phyloP scores from a whole-genome alignment of 2,113 vertebrate genomes.

The Thomomys bottae region DNA sequence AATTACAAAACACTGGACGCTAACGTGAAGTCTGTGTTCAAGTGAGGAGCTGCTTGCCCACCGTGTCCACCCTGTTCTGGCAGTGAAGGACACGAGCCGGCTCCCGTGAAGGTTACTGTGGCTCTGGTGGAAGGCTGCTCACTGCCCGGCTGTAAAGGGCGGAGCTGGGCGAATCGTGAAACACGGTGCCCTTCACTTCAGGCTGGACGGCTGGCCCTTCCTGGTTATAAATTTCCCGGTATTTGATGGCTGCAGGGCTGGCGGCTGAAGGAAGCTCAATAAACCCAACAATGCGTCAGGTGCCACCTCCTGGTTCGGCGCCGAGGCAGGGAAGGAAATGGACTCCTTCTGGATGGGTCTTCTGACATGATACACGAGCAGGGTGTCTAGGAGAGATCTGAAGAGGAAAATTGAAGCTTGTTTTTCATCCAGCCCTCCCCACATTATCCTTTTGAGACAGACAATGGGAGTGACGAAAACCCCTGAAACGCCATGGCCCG shows the following conservation, averaged over 20 bases:
- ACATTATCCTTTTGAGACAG: constrained; percentile 43
- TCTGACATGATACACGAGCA: constrained; percentile 30
- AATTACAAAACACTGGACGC: constrained; percentile 23
- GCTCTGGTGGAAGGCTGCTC: constrained; percentile 62
- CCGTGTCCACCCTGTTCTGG: neutral
- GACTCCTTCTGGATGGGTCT: constrained; percentile 45
- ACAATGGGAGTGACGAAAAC: neutral
- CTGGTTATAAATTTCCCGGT: constrained; percentile 63
- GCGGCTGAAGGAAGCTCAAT: constrained; percentile 64
- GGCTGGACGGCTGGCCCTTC: constrained; percentile 36
- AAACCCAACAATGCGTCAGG: neutral
- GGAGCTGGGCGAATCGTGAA: constrained; percentile 43
- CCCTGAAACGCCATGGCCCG: neutral
- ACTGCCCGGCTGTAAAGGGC: constrained; percentile 54
- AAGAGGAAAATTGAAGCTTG: constrained; percentile 27
- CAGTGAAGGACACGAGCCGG: constrained; percentile 5
- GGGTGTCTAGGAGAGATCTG: neutral
- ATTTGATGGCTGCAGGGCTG: constrained; percentile 55
- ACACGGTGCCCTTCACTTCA: constrained; percentile 63
- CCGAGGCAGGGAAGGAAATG: constrained; percentile 43
- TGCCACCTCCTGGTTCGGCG: neutral
- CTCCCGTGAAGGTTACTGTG: constrained; percentile 69
- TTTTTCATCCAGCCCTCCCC: constrained; percentile 34
- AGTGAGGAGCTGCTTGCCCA: neutral
- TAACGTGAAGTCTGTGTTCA: constrained; percentile 1